phyloP scores from a whole-genome alignment of 2,113 vertebrate species.

The Semnornis frantzii region DNA sequence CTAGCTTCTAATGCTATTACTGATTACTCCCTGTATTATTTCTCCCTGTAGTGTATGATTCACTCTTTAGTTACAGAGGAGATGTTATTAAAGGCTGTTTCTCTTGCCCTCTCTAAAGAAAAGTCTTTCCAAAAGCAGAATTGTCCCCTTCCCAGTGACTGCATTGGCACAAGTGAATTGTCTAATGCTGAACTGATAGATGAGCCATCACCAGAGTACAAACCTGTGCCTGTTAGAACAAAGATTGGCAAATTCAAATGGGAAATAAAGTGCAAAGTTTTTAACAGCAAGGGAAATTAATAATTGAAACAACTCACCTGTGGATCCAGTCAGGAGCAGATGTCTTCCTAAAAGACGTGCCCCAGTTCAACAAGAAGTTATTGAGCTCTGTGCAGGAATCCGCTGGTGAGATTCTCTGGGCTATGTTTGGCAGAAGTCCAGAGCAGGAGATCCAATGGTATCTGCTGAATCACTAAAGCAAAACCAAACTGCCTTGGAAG shows the following conservation, averaged over 20 bases:
- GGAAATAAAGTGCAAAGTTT: conserved; percentile 20
- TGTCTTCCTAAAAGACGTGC: neutral
- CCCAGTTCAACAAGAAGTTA: conserved; percentile 3
- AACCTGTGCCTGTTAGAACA: conserved; percentile 2
- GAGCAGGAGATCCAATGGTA: neutral
- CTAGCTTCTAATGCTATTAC: neutral
- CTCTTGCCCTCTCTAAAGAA: neutral
- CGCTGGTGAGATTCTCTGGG: conserved; percentile 9
- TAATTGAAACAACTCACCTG: conserved; percentile 1
- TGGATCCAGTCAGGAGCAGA: neutral
- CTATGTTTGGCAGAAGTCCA: neutral
- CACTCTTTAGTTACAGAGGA: conserved; percentile 28
- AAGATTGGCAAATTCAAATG: conserved; percentile 2
- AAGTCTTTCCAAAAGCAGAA: conserved; percentile 17
- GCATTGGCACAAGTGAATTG: conserved; percentile 8
- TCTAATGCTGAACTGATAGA: conserved; percentile 4
- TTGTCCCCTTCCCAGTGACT: neutral
- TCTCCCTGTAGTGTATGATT: neutral
- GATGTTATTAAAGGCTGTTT: conserved; percentile 40
- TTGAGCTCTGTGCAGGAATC: neutral
- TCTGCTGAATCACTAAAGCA: conserved; percentile 30
- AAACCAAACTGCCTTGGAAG: neutral
- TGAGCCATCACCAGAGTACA: neutral
- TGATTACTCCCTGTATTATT: neutral
- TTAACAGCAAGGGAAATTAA: neutral